A percentile compares a stretch with the other conserved stretches of the same genome.
Evolutionary conservation across 1,140 invertebrate species (phyloP).

Genomic region (Stratiolaelaps scimitus): DNA sequence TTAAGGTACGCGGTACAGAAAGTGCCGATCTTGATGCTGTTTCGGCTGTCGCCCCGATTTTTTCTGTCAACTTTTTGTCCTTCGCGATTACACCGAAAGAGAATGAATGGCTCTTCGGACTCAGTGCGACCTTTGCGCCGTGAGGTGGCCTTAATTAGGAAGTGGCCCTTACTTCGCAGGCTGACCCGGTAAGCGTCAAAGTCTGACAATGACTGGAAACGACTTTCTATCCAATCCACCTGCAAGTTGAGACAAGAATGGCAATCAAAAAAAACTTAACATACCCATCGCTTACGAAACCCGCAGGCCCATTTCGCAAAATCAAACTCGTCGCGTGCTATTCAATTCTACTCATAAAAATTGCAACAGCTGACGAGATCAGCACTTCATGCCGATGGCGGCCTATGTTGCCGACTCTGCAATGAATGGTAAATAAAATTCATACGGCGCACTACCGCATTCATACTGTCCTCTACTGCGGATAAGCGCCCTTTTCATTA

Average conservation of each 20-base stretch:
- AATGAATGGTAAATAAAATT: no score
- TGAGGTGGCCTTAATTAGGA: slow-evolving; percentile 14
- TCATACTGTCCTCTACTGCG: no score
- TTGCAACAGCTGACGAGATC: no score
- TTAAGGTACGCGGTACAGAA: slow-evolving; percentile 23
- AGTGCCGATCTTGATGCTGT: slow-evolving; percentile 25
- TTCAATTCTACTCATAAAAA: no score
- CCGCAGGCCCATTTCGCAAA: no score
- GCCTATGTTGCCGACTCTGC: no score
- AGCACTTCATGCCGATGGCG: no score
- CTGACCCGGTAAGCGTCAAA: slow-evolving; percentile 12
- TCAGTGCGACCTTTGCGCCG: slow-evolving; percentile 18
- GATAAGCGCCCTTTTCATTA: no score
- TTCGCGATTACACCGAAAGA: slow-evolving; percentile 18
- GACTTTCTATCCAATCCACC: slow-evolving; percentile 16
- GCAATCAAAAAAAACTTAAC: no score
- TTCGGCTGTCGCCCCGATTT: neutral
- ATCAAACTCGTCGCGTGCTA: no score
- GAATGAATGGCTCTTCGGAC: slow-evolving; percentile 17
- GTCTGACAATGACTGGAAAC: slow-evolving; percentile 1
- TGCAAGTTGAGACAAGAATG: neutral
- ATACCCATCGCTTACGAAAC: no score
- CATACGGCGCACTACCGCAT: no score
- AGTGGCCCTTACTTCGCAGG: slow-evolving; percentile 12
- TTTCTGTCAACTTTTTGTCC: slow-evolving; percentile 19